Base-by-base conservation (phyloP, 2,888 invertebrate species). In the Pomacea canaliculata region DNA sequence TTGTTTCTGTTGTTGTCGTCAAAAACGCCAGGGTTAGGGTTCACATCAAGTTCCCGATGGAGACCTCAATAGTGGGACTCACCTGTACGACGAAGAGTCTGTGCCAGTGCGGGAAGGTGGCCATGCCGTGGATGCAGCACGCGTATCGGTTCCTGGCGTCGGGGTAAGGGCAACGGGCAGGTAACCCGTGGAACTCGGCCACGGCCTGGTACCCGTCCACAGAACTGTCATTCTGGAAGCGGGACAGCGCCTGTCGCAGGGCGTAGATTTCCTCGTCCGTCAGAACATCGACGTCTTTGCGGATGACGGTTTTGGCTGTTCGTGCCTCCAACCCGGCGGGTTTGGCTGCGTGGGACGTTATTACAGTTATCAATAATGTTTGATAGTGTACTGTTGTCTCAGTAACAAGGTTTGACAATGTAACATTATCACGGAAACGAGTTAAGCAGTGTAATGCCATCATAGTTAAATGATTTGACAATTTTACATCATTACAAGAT, bases 161-260 rank as follows among this genome's bases (percentile, higher is more conserved):
- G 69, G 83, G 79, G 18, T 48, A 18, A 0, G 81, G 83, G 49
- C 83, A 83, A n/a, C 76, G 71, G 1, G 81, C 80, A 3, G 83
- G 83, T 8, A 80, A 77, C 18, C 83, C 83, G 70, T 83, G 83
- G 70, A 79, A 83, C 70, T 81, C 83, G 60, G 81, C 83, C 16
- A 79, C 76, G 62, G 83, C 83, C 73, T 83, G 81, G 78, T 71
- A 83, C 16, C 83, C 83, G 73, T 81, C 80, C 1, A 81, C 79
- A n/a, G 80, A 81, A 16, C 68, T 60, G 68, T 83, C 81, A n/a
- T 71, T 78, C 78, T 79, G 79, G 65, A 81, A 80, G 16, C 79
- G 77, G 59, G 69, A 75, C 77, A 83, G 65, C 16, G 83, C 81
- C 46, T 76, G 71, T 49, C 83, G 77, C 9, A 83, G 79, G 18